A percentile compares a stretch with the other conserved stretches of the same genome.
These are phyloP conservation scores for Enteromius anoplus DNA, from an alignment of 2,797 vertebrate species.

Conservation along the genomic window DNA sequence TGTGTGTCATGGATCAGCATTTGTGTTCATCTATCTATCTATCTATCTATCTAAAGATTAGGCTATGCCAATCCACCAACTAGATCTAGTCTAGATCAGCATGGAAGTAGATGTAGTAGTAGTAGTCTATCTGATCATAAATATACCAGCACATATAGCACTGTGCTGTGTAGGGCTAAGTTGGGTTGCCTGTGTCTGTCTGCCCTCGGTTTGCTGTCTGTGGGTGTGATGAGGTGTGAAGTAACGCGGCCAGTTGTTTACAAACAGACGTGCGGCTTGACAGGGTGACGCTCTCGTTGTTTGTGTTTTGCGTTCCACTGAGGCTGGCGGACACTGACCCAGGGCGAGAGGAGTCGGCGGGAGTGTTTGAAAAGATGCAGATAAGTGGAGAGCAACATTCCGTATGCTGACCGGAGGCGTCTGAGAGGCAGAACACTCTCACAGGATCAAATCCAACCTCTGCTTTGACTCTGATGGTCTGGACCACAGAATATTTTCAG, in stretches of 20 bases:
- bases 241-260: slow-evolving; percentile 54
- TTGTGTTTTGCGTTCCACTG: slow-evolving; percentile 62
- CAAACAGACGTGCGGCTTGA: slow-evolving; percentile 59
- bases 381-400: slow-evolving; percentile 62
- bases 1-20: slow-evolving; percentile 25
- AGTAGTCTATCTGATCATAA: neutral
- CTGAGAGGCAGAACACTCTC: slow-evolving; percentile 49
- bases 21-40: slow-evolving; percentile 2
- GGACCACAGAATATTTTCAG: neutral
- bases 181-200: neutral
- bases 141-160: neutral
- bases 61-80: neutral
- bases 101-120: neutral
- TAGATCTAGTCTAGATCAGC: neutral
- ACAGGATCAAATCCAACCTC: slow-evolving; percentile 43
- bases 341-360: slow-evolving; percentile 56
- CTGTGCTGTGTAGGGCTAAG: neutral
- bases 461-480: slow-evolving; percentile 26
- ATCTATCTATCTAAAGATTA: neutral
- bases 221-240: slow-evolving; percentile 61
- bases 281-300: slow-evolving; percentile 55
- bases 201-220: slow-evolving; percentile 12
- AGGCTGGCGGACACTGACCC: slow-evolving; percentile 54
- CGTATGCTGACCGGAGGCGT: slow-evolving; percentile 38
- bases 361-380: slow-evolving; percentile 63